Evolutionary conservation across 92 coral and sea anemone genomes (phyloP), one percentile per base, ranked within the genome.

Genomic region (Paragorgia papillata): DNA sequence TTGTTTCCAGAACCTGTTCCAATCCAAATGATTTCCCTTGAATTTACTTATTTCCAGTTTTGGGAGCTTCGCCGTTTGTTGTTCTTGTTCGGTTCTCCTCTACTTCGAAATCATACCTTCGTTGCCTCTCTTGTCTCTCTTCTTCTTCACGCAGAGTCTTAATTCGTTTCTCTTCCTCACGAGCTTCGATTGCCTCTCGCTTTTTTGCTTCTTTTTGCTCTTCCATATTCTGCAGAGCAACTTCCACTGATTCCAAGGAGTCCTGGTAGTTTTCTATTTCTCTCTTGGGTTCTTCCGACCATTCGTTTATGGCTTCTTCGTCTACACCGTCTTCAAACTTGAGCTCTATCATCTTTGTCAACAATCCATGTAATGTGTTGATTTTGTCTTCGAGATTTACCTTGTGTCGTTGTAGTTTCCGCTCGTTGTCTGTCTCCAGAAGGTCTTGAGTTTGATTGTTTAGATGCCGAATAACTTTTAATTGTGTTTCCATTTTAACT

Each of bases 1-100:
- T 26, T 43, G 27, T 32, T n/a, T 32, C 79, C 66, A 26, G 22
- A 73, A 73, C 41, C 80, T 58, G 34, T 51, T 64, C 70, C 80
- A 58, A 67, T 75, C 80, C 29, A 59, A 0, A 3, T 33, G 58
- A 67, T 57, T 41, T 28, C 79, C 79, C 37, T 56, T 57, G 70
- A 75, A 75, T 55, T 75, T 32, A 34, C 44, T 58, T 2, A 75
- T 59, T 39, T 75, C 80, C 70, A 75, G 6, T 14, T 20, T 27
- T 1, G 46, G 66, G 9, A 49, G 39, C 30, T 49, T 73, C 35
- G 79, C 56, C 30, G 53, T 55, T 50, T 55, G 73, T 22, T 32
- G 48, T 50, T 56, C 62, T 55, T 61, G 79, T 50, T 60, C 50
- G 50, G 8, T 17, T 43, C 50, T 43, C 50, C 50, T 43, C 50